Evolutionary conservation across 2,888 invertebrate genomes (phyloP), one percentile per base, ranked within the genome.

Genomic region (Panopea generosa): DNA sequence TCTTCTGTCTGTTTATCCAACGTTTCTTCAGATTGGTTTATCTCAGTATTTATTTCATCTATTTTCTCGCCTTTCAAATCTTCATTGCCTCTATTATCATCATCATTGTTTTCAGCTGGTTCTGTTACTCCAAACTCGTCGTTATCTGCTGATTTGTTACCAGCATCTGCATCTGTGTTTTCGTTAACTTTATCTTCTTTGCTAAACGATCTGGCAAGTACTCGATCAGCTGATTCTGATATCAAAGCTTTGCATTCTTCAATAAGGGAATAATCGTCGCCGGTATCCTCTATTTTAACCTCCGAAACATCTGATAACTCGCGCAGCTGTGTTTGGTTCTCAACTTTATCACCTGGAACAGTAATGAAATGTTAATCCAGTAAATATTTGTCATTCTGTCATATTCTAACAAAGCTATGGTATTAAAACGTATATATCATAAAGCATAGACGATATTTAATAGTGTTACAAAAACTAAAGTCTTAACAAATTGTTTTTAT

Each of bases 211-310:
- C 57, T 67, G 16, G 45, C 45, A n/a, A 61, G 47, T 11, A 56
- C 65, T 33, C 61, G 45, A n/a, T 60, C 61, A 16, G 72, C 65
- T n/a, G 66, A 53, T 49, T 73, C 73, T n/a, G 53, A 61, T 38
- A 73, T 67, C 27, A 73, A 26, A 16, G 67, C 73, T 40, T 73
- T 62, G 52, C 73, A 73, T 57, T 73, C 62, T 22, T 61, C 62
- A 20, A 73, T 56, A 4, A 73, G 16, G 43, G 45, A 22, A 29
- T 68, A 40, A 20, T 66, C 71, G 1, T n/a, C 24, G 26, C 66
- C 66, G 6, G n/a, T 14, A 33, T 56, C 33, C 24, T 40, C 24
- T 3, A 16, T 16, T 16, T 53, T 43, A 27, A 16, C 45, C n/a
- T 63, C 22, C 26, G 43, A 27, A n/a, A 40, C 53, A 20, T 38